These are phyloP conservation scores for Harmothoe impar DNA, from an alignment of 2,888 invertebrate genomes.

Conservation along the genomic window DNA sequence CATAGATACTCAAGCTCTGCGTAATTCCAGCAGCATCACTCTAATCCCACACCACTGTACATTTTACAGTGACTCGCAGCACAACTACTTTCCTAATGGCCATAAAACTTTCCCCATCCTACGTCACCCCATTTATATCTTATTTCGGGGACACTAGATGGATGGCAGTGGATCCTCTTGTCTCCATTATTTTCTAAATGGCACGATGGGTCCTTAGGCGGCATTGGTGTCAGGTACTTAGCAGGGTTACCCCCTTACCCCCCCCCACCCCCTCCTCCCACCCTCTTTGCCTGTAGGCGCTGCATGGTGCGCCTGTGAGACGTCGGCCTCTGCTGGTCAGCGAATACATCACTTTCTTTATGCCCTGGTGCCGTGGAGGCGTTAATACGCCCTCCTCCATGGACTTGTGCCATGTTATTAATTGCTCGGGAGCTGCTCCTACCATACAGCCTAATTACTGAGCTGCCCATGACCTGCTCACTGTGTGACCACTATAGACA, in stretches of 20 bases:
- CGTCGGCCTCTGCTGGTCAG: not conserved
- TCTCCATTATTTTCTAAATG: conserved; percentile 23
- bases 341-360: conserved; percentile 42
- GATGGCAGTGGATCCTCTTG: not conserved
- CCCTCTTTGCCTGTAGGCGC: not conserved
- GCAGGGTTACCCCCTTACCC: not conserved
- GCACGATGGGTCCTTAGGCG: not conserved
- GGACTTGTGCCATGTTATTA: not conserved
- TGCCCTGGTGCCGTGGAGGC: not conserved
- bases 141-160: not conserved
- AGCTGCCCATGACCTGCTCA: not conserved
- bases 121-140: too few species aligned
- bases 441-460: conserved; percentile 38
- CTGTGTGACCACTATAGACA: conserved; percentile 32
- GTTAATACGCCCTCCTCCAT: not conserved
- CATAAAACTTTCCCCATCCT: too few species aligned
- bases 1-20: too few species aligned
- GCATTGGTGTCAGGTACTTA: conserved; percentile 1
- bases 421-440: not conserved
- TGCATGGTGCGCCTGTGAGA: not conserved
- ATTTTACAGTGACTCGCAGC: too few species aligned
- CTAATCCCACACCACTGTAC: too few species aligned
- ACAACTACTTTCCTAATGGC: too few species aligned
- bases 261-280: not conserved
- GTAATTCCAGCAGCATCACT: too few species aligned